Percentiles rank a stretch among this genome's conserved stretches.
These are phyloP conservation scores for Ferrisia virgata DNA, from an alignment of 2,888 invertebrate genomes.

Conservation along the genomic window DNA sequence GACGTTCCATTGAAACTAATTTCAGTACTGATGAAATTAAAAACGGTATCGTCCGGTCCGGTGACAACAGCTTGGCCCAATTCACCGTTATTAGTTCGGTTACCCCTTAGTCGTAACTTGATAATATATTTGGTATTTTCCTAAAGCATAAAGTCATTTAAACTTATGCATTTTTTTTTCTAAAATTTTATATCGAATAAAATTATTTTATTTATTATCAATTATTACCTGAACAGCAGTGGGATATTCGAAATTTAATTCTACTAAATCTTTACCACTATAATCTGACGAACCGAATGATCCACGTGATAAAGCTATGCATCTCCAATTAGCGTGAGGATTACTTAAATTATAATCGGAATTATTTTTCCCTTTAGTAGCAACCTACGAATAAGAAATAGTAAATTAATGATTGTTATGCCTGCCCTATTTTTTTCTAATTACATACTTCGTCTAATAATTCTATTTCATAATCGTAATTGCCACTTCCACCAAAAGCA, in stretches of 20 bases:
- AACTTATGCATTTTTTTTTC: neutral
- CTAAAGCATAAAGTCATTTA: conserved; percentile 54
- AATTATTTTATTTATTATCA: neutral
- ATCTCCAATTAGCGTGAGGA: conserved; percentile 76
- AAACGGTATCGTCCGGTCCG: conserved; percentile 88
- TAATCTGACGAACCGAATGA: conserved; percentile 80
- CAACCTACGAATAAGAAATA: neutral
- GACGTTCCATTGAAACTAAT: conserved; percentile 96
- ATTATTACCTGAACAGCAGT: conserved; percentile 73
- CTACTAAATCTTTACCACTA: conserved; percentile 77
- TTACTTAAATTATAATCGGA: conserved; percentile 49
- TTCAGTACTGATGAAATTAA: conserved; percentile 86
- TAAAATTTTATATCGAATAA: neutral
- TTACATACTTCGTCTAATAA: conserved; percentile 71
- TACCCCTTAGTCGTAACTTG: conserved; percentile 82
- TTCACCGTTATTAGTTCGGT: conserved; percentile 91
- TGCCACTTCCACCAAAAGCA: conserved; percentile 84
- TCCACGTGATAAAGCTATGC: conserved; percentile 78
- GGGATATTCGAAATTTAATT: conserved; percentile 86
- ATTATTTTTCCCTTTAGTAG: conserved; percentile 4
- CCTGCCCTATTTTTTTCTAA: neutral
- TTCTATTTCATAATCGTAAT: conserved; percentile 88
- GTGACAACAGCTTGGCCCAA: conserved; percentile 83
- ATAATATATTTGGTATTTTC: conserved; percentile 87
- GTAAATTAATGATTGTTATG: neutral